phyloP scores from a whole-genome alignment of 2,113 vertebrate species.

The Sapajus apella region DNA sequence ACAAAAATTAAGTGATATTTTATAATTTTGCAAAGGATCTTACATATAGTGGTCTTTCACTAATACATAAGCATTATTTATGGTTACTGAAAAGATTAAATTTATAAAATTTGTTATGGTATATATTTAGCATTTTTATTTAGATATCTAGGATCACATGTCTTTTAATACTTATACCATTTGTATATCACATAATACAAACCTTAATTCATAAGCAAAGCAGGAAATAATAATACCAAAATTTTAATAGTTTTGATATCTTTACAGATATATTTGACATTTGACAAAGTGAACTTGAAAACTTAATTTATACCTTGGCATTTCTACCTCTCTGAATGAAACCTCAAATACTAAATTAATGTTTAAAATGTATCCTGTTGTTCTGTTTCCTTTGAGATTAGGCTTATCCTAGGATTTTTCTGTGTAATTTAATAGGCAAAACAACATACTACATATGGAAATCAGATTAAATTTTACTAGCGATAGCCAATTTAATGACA shows the following conservation, averaged over 20 bases:
- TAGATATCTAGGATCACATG: too few relatives aligned
- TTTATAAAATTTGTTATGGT: not conserved
- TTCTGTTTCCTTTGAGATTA: not conserved
- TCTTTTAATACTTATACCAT: not conserved
- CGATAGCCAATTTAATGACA: not conserved
- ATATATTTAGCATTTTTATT: not conserved
- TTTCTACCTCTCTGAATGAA: not conserved
- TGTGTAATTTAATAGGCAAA: not conserved
- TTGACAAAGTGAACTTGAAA: not conserved
- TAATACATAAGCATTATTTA: not conserved
- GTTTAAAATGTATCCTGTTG: not conserved
- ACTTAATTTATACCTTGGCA: not conserved
- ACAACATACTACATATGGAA: not conserved
- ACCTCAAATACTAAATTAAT: not conserved
- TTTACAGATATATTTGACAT: not conserved
- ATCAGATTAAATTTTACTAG: not conserved
- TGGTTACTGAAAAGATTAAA: not conserved
- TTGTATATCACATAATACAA: not conserved
- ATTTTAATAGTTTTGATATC: not conserved
- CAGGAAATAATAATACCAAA: not conserved
- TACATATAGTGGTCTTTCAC: not conserved
- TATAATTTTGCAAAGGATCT: not conserved
- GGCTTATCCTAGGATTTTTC: not conserved
- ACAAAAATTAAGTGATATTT: not conserved
- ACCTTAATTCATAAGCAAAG: not conserved